Percentiles rank a stretch among this genome's conserved stretches.
phyloP scores from a whole-genome alignment of 2,888 invertebrate genomes.

The Oscheius sp. region DNA sequence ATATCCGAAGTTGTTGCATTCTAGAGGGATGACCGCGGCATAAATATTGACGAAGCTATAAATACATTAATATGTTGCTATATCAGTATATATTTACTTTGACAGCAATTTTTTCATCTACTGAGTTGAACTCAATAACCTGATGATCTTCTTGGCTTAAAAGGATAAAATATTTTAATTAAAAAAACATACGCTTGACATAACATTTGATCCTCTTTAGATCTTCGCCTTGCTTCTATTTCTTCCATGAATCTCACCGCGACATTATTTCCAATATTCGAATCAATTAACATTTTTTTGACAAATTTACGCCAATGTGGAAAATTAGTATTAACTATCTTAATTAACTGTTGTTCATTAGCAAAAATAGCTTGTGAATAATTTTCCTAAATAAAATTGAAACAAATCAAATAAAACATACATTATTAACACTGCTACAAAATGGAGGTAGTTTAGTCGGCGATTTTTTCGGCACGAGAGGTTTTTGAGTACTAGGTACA shows the following conservation, averaged over 20 bases:
- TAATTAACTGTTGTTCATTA: slow-evolving; percentile 1
- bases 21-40: background rate
- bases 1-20: background rate
- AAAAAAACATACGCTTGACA: background rate
- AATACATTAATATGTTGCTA: background rate
- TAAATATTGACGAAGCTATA: background rate
- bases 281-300: background rate
- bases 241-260: background rate
- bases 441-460: slow-evolving; percentile 2
- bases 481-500: background rate
- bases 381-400: background rate
- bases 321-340: background rate
- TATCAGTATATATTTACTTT: background rate
- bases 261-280: background rate
- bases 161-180: background rate
- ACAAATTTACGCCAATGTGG: slow-evolving; percentile 9
- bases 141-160: background rate
- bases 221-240: background rate
- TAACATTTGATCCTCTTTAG: background rate
- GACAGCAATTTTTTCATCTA: background rate
- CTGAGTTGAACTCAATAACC: background rate
- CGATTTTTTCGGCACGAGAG: background rate
- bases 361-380: background rate
- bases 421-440: slow-evolving; percentile 5
- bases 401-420: background rate